Base-by-base conservation (phyloP, 2,113 vertebrate species). In the Phyllostomus discolor region DNA sequence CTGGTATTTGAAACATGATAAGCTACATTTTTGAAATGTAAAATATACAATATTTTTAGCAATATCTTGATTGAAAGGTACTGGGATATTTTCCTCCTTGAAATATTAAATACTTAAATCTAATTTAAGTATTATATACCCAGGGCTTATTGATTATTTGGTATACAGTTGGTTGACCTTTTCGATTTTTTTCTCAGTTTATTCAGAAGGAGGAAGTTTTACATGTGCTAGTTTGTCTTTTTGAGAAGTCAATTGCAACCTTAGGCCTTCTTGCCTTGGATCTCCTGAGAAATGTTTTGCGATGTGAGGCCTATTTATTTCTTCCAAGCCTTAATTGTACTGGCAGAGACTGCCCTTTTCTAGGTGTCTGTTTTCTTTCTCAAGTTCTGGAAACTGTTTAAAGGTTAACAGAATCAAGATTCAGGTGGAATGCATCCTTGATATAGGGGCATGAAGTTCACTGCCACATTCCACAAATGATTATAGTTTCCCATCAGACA, bases 371-470 rank as follows among this genome's bases (percentile, higher is more conserved):
- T 97, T 98, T 97, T 96, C 90, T 97, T 98, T 87, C 95, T 98
- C 52, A 88, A 95, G 3, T 82, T 97, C 79, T 87, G 75, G 67
- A 80, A 97, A 98, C 33, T 2, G 4, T 93, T 98, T 93, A 95
- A 98, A 98, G 97, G 95, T 98, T 97, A 97, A 75, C 33, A 62
- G 87, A 98, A 97, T 98, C 93, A 98, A 80, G 97, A 98, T 97
- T 97, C 95, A 97, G 95, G 95, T 62, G 67, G 85, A 93, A 94
- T 97, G 38, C 64, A 95, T 46, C 78, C 93, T 97, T 97, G 90
- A 91, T 93, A 72, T 78, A 75, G 6, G 1, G 98, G 43, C 75
- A 11, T 24, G 78, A 98, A 98, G 97, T 98, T 98, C 97, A 97
- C 75, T 94, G 20, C 82, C 67, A 92, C 95, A 91, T 95, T 91